Evolutionary conservation across 2,888 invertebrate species (phyloP).

Genomic region (Drosophila diplacantha): DNA sequence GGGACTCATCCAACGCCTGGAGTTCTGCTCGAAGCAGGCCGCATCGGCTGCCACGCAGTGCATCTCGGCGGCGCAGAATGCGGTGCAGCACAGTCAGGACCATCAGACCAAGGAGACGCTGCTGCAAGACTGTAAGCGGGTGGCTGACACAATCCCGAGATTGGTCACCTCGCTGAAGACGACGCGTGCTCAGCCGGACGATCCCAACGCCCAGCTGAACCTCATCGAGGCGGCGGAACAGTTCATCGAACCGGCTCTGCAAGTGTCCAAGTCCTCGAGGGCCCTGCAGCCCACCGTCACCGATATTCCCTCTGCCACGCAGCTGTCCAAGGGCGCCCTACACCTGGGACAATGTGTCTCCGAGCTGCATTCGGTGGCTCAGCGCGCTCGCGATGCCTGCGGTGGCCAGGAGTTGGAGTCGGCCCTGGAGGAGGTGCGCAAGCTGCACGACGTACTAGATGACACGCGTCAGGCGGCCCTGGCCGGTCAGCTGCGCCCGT

Average conservation of each 20-base stretch:
- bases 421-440: slow-evolving; percentile 88
- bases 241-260: slow-evolving; percentile 86
- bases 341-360: slow-evolving; percentile 77
- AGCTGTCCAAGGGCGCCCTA: slow-evolving; percentile 79
- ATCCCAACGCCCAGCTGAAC: slow-evolving; percentile 86
- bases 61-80: slow-evolving; percentile 91
- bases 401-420: slow-evolving; percentile 91
- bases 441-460: slow-evolving; percentile 88
- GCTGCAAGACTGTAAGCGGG: slow-evolving; percentile 84
- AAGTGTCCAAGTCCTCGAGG: slow-evolving; percentile 87
- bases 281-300: slow-evolving; percentile 89
- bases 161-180: slow-evolving; percentile 88
- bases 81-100: slow-evolving; percentile 82
- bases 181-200: slow-evolving; percentile 83
- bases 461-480: slow-evolving; percentile 88
- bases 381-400: slow-evolving; percentile 86
- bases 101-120: slow-evolving; percentile 83
- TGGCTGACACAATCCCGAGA: slow-evolving; percentile 88
- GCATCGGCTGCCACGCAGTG: slow-evolving; percentile 94
- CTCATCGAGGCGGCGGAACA: slow-evolving; percentile 91
- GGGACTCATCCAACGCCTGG: slow-evolving; percentile 83
- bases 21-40: slow-evolving; percentile 89
- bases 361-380: slow-evolving; percentile 81
- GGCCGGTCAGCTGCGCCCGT: slow-evolving; percentile 84
- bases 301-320: slow-evolving; percentile 87